phyloP scores from a whole-genome alignment of 2,888 invertebrate genomes.

The Pherbina coryleti region DNA sequence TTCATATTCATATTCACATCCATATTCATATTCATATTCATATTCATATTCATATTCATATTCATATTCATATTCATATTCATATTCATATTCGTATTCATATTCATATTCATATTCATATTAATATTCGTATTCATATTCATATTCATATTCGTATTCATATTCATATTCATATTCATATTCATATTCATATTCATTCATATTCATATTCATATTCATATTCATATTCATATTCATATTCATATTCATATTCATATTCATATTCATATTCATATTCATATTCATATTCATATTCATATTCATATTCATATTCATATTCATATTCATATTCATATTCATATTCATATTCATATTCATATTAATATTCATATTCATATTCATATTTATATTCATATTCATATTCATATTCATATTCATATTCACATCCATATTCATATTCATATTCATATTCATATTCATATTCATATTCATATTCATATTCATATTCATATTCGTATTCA shows the following conservation, averaged over 20 bases:
- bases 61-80: no score
- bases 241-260: neutral
- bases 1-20: no score
- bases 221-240: neutral
- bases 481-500: neutral
- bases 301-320: neutral
- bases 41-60: no score
- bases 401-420: neutral
- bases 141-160: neutral
- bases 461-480: neutral
- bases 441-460: neutral
- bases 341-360: neutral
- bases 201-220: neutral
- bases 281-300: neutral
- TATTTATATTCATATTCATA: neutral
- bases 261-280: neutral
- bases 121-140: no score
- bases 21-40: no score
- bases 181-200: neutral
- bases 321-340: neutral
- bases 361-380: neutral
- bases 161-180: neutral
- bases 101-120: neutral
- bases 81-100: neutral
- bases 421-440: neutral